Base-by-base conservation (phyloP, 2,113 vertebrate species). In the Struthidea cinerea region DNA sequence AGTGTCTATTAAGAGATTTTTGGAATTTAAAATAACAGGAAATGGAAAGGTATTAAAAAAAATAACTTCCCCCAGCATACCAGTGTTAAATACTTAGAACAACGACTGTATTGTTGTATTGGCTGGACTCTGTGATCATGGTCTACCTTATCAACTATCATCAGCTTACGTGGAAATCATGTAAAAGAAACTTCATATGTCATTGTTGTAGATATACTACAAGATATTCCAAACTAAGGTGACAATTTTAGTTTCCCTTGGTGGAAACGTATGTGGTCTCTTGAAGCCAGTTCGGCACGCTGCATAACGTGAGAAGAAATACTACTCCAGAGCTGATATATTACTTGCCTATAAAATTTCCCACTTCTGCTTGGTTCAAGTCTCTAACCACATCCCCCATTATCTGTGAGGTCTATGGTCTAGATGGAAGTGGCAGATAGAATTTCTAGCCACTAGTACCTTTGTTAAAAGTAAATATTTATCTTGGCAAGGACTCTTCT, bases 401-500 rank as follows among this genome's bases (percentile, higher is more conserved):
- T 91, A 49, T 69, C 39, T 91, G 46, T 93, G 78, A 83, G 74
- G 82, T 87, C 71, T 90, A 61, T 2, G 9, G 67, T 50, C 42
- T 70, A 65, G 91, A 70, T 84, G 67, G 67, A 88, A 95, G 87
- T 37, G 47, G 42, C 21, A 85, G 80, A 87, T 78, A 97, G 90
- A 85, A 84, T 63, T 76, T 86, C 35, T 86, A 82, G 28, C 60
- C n/a, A 69, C 47, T 35, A 27, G 21, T 60, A 76, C 39, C 84
- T 95, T 90, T 84, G 39, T 93, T 59, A 59, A 91, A 93, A 64
- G 57, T 73, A 95, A 91, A 73, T 93, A 88, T 94, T 96, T 87
- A 85, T 76, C 92, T 92, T 95, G 87, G 74, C 74, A 78, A 75
- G 35, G 44, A 75, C 52, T 52, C 20, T 91, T 91, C 50, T 61